Evolutionary conservation across 2,113 vertebrate species (phyloP).

Genomic region (Petrocephalus zakoni): DNA sequence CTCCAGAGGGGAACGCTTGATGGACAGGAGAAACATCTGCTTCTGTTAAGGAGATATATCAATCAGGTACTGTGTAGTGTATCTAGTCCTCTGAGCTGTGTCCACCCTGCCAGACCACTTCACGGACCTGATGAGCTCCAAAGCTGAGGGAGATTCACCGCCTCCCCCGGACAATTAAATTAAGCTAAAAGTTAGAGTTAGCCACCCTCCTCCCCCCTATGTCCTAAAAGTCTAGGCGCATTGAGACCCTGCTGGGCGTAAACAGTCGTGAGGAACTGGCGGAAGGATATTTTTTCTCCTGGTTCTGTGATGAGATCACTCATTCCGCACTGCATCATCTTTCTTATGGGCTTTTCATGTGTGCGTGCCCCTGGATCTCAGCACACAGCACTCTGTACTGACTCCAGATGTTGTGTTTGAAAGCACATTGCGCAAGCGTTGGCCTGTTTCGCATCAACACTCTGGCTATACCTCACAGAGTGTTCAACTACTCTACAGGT

Average conservation of each 20-base stretch:
- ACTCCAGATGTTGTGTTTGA: neutral
- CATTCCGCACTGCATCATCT: neutral
- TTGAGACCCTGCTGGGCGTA: neutral
- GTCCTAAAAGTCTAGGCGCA: neutral
- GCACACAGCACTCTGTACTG: neutral
- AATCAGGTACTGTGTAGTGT: neutral
- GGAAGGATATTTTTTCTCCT: neutral
- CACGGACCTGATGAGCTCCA: neutral
- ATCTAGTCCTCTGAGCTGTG: neutral
- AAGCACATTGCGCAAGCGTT: neutral
- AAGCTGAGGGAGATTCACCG: neutral
- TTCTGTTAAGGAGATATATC: neutral
- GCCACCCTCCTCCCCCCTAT: neutral
- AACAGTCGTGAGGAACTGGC: neutral
- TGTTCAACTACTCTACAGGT: neutral
- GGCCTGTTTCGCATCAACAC: neutral
- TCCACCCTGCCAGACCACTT: neutral
- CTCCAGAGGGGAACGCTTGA: neutral
- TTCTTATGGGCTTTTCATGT: neutral
- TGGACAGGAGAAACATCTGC: neutral
- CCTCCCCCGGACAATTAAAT: neutral
- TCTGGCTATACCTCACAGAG: neutral
- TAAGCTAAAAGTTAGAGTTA: neutral
- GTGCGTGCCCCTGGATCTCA: neutral
- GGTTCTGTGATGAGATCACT: neutral